phyloP scores from a whole-genome alignment of 2,888 invertebrate genomes.

The Cephus spinipes region DNA sequence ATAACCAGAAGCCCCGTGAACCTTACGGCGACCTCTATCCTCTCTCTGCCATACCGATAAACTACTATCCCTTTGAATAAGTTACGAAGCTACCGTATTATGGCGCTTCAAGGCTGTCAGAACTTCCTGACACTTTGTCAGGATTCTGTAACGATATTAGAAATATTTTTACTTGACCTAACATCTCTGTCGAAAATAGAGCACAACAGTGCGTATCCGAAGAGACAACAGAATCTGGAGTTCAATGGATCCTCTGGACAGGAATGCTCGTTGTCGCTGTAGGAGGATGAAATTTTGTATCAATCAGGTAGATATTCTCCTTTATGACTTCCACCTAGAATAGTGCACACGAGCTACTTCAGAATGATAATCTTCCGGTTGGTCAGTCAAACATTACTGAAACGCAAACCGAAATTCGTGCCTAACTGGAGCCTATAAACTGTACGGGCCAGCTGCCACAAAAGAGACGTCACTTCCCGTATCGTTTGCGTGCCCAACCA shows the following conservation, averaged over 20 bases:
- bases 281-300: not conserved
- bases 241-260: not conserved
- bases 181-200: not conserved
- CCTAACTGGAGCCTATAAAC: conserved; percentile 22
- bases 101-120: not conserved
- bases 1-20: not conserved
- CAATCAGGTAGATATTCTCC: not conserved
- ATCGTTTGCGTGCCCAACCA: conserved; percentile 37
- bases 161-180: not conserved
- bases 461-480: conserved; percentile 41
- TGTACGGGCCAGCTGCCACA: conserved; percentile 40
- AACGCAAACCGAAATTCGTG: conserved; percentile 17
- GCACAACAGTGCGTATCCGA: not conserved
- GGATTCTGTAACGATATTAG: not conserved
- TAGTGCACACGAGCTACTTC: not conserved
- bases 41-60: not conserved
- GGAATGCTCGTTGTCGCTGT: not conserved
- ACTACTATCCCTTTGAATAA: not conserved
- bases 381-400: conserved; percentile 42
- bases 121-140: not conserved
- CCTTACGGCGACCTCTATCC: not conserved
- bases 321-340: not conserved
- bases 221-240: not conserved
- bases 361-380: conserved; percentile 34
- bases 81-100: not conserved